A percentile compares a stretch with the other conserved stretches of the same genome.
Evolutionary conservation across 2,113 vertebrate genomes (phyloP).

Genomic region (Hyperopisus bebe): DNA sequence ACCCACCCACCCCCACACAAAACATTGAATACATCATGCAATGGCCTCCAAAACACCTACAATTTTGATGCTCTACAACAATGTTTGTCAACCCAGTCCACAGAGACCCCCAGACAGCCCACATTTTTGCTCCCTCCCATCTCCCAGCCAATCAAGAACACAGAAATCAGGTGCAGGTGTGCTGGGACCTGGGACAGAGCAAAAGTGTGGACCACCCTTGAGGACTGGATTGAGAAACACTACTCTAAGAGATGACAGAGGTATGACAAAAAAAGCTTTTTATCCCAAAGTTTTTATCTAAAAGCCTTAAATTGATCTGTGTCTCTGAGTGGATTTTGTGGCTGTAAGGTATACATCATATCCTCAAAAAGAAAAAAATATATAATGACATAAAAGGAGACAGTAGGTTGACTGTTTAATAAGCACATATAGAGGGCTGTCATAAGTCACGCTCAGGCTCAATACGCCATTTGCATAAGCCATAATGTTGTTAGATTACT

Average conservation of each 20-base stretch:
- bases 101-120: background rate
- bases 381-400: background rate
- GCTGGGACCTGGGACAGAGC: background rate
- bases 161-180: background rate
- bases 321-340: background rate
- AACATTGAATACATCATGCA: background rate
- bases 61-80: background rate
- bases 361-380: background rate
- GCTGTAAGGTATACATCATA: background rate
- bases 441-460: conserved; percentile 15
- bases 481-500: conserved; percentile 24
- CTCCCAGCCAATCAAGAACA: background rate
- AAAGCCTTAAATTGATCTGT: background rate
- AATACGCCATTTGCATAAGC: conserved; percentile 34
- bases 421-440: conserved; percentile 15
- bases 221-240: background rate
- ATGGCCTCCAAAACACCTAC: background rate
- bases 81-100: background rate
- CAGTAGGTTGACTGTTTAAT: conserved; percentile 2
- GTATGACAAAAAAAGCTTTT: background rate
- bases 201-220: background rate
- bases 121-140: background rate
- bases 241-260: background rate
- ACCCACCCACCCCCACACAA: background rate
- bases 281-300: background rate